These are phyloP conservation scores for Epinotia demarniana DNA, from an alignment of 2,888 invertebrate genomes.

Conservation along the genomic window DNA sequence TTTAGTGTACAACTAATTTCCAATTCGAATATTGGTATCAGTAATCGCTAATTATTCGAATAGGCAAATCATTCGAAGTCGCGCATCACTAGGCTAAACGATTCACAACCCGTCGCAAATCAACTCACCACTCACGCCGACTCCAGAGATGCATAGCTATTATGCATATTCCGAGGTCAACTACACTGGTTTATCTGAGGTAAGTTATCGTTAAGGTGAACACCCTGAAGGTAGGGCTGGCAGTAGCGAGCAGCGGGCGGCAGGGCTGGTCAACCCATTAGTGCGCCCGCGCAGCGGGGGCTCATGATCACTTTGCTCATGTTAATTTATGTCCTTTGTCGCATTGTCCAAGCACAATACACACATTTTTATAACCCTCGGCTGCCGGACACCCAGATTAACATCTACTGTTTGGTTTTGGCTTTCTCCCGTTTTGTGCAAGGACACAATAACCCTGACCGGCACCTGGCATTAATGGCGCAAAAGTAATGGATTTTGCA, in stretches of 20 bases:
- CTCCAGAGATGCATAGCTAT: neutral
- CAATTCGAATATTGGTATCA: too few relatives aligned
- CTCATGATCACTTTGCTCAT: slow-evolving; percentile 82
- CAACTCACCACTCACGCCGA: neutral
- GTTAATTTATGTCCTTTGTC: slow-evolving; percentile 84
- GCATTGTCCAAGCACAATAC: slow-evolving; percentile 75
- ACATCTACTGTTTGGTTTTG: slow-evolving; percentile 75
- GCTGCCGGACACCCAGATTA: slow-evolving; percentile 83
- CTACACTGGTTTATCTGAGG: neutral
- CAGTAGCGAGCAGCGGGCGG: slow-evolving; percentile 29
- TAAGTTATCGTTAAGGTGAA: neutral
- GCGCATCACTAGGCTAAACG: too few relatives aligned
- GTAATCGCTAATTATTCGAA: too few relatives aligned
- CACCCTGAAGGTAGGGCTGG: neutral
- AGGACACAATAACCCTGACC: slow-evolving; percentile 71
- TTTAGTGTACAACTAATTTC: too few relatives aligned
- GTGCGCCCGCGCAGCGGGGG: slow-evolving; percentile 70
- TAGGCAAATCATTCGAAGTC: too few relatives aligned
- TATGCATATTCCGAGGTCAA: neutral
- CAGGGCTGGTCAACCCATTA: slow-evolving; percentile 79
- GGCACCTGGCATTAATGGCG: slow-evolving; percentile 79
- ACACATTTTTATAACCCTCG: slow-evolving; percentile 76
- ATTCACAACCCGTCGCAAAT: neutral
- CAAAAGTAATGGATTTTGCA: slow-evolving; percentile 60
- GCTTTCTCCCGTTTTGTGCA: slow-evolving; percentile 83